phyloP scores from a whole-genome alignment of 1,140 invertebrate genomes.

The Tetramorium alpestre region DNA sequence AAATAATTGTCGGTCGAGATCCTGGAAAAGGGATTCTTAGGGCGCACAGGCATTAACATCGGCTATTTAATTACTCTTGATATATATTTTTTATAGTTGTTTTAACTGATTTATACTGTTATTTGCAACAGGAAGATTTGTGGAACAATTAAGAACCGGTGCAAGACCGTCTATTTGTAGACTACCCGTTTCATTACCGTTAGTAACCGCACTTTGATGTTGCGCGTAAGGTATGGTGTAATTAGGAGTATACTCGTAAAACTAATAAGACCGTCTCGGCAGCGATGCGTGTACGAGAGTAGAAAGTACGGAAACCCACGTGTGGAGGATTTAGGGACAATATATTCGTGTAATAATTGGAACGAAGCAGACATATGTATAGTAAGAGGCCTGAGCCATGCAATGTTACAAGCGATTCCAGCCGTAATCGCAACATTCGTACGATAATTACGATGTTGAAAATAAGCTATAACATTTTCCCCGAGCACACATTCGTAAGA shows the following conservation, averaged over 20 bases:
- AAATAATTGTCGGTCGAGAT: neutral
- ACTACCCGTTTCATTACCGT: neutral
- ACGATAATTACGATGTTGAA: constrained; percentile 12
- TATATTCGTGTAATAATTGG: constrained; percentile 39
- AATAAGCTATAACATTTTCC: constrained; percentile 16
- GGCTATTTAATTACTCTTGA: neutral
- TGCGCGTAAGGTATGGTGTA: constrained; percentile 22
- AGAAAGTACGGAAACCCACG: constrained; percentile 26
- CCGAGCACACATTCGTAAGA: neutral
- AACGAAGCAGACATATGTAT: neutral
- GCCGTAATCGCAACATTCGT: neutral
- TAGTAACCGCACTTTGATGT: constrained; percentile 25
- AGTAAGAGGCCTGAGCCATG: neutral
- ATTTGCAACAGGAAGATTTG: neutral
- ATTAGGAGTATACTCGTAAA: constrained; percentile 31
- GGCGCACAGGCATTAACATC: neutral
- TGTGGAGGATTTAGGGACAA: constrained; percentile 25
- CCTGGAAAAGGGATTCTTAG: neutral
- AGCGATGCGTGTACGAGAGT: constrained; percentile 47
- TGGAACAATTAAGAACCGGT: constrained; percentile 10
- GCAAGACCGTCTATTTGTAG: neutral
- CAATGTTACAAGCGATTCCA: neutral
- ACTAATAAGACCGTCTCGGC: constrained; percentile 15
- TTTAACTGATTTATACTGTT: neutral
- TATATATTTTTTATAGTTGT: neutral